These are phyloP conservation scores for Uropetala carovei DNA, from an alignment of 2,888 invertebrate genomes.

Conservation along the genomic window DNA sequence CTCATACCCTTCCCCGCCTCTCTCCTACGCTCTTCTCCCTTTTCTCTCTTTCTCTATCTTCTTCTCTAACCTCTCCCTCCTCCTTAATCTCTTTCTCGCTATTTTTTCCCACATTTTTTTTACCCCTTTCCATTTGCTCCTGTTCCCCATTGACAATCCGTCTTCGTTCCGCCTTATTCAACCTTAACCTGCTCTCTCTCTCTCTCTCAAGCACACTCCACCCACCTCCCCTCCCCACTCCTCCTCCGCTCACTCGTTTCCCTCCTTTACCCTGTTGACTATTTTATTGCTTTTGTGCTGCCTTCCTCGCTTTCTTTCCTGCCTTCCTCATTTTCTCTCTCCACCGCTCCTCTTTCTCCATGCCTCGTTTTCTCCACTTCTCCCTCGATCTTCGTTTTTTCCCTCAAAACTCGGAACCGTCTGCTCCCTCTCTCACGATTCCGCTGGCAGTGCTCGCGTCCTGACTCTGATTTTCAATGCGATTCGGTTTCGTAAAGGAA, in stretches of 20 bases:
- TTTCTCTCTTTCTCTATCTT: not conserved
- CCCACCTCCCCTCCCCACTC: not conserved
- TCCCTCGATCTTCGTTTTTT: not conserved
- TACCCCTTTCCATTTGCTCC: not conserved
- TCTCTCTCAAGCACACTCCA: slow-evolving; percentile 10
- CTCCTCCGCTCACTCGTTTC: not conserved
- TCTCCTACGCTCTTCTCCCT: not conserved
- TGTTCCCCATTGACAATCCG: slow-evolving; percentile 14
- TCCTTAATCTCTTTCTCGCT: not conserved
- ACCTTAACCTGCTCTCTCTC: slow-evolving; percentile 7
- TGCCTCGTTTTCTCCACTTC: not conserved
- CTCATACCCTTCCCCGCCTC: not conserved
- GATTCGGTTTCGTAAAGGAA: not conserved
- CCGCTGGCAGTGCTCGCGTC: not conserved
- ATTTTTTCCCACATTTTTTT: slow-evolving; percentile 2
- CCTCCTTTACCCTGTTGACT: not conserved
- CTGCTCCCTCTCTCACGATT: not conserved
- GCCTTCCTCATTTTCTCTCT: not conserved
- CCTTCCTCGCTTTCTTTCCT: not conserved
- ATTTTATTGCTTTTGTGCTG: slow-evolving; percentile 6
- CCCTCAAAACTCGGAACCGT: not conserved
- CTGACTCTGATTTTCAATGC: slow-evolving; percentile 6
- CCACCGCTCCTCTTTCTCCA: not conserved
- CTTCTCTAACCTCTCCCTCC: not conserved
- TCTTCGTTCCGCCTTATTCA: slow-evolving; percentile 35